Evolutionary conservation across 2,888 invertebrate species (phyloP).

Genomic region (Plagodis pulveraria): DNA sequence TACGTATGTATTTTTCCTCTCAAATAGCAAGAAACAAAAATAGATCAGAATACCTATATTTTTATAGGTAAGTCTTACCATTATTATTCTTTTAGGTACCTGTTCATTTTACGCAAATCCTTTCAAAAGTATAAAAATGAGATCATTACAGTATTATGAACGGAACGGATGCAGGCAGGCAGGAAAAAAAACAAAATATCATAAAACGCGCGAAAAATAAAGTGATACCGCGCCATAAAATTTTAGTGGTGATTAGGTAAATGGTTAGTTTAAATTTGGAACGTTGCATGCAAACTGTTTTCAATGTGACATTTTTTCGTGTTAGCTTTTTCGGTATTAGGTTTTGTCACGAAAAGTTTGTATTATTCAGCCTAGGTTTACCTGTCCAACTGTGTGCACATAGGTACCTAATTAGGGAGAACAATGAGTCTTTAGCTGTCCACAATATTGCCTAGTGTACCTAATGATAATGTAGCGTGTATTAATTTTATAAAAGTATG

Average conservation of each 20-base stretch:
- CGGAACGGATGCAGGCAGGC: constrained; percentile 16
- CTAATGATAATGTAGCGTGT: not conserved
- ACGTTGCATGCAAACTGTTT: constrained; percentile 28
- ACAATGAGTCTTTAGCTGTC: constrained; percentile 23
- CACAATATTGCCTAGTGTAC: constrained; percentile 1
- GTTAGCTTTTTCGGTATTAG: constrained; percentile 29
- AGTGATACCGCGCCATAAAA: constrained; percentile 6
- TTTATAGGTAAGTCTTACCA: no score
- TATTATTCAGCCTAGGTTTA: constrained; percentile 30
- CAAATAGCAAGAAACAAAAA: no score
- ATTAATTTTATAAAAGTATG: no score
- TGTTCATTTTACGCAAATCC: no score
- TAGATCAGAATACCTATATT: no score
- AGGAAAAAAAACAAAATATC: constrained; percentile 4
- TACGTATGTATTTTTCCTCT: no score
- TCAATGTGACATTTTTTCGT: constrained; percentile 31
- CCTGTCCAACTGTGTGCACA: constrained; percentile 9
- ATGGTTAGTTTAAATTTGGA: constrained; percentile 33
- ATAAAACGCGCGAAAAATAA: not conserved
- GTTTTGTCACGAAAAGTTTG: constrained; percentile 36
- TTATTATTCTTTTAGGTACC: no score
- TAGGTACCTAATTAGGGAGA: constrained; percentile 16
- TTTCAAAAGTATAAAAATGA: constrained; percentile 7
- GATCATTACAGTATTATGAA: constrained; percentile 16
- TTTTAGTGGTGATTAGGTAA: constrained; percentile 11